Evolutionary conservation across 2,797 vertebrate species (phyloP).

Genomic region (Malurus leucopterus): DNA sequence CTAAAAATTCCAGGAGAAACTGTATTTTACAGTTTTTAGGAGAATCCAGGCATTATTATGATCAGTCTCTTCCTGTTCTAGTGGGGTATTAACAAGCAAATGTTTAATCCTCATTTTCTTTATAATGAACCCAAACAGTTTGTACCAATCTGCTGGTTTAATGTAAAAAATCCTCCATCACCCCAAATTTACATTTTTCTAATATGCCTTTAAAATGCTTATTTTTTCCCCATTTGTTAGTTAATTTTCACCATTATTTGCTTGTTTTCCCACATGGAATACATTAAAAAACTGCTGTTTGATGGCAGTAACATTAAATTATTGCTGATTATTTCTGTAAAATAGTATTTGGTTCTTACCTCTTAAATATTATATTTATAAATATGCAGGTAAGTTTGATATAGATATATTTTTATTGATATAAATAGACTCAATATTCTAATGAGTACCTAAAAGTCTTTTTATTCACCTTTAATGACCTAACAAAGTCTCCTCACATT

Average conservation of each 20-base stretch:
- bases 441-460: not conserved
- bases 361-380: not conserved
- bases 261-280: not conserved
- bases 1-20: not conserved
- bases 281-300: not conserved
- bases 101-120: not conserved
- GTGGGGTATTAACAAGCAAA: not conserved
- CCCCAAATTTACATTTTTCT: not conserved
- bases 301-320: not conserved
- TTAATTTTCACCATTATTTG: not conserved
- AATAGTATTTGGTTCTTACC: not conserved
- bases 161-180: not conserved
- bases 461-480: not conserved
- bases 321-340: not conserved
- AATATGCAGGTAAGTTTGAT: too few species aligned
- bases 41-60: not conserved
- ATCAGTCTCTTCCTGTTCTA: not conserved
- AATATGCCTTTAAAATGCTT: not conserved
- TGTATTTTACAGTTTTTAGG: not conserved
- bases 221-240: fast-evolving
- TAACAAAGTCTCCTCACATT: not conserved
- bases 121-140: not conserved
- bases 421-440: not conserved
- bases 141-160: not conserved
- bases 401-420: not conserved